These are phyloP conservation scores for Lomographa bimaculata DNA, from an alignment of 2,888 invertebrate species.

Conservation along the genomic window DNA sequence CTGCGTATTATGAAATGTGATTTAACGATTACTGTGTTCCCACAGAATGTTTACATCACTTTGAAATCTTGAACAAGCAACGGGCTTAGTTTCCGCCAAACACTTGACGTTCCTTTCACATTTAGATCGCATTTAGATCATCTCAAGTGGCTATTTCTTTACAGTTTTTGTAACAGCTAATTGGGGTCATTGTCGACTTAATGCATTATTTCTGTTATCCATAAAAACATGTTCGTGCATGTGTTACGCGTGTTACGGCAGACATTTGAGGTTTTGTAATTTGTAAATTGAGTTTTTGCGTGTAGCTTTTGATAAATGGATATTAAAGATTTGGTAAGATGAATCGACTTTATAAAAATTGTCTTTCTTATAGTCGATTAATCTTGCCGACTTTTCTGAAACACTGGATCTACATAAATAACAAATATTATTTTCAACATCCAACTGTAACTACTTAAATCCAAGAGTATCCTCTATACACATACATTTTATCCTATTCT, in stretches of 20 bases:
- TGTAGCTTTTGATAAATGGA: slow-evolving; percentile 16
- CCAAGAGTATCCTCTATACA: too few species aligned
- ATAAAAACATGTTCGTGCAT: slow-evolving; percentile 38
- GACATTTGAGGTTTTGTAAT: slow-evolving; percentile 24
- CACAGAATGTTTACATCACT: slow-evolving; percentile 19
- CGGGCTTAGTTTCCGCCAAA: slow-evolving; percentile 4
- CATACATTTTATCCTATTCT: too few species aligned
- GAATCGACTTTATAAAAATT: too few species aligned
- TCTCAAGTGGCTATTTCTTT: slow-evolving; percentile 24
- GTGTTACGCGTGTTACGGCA: slow-evolving; percentile 30
- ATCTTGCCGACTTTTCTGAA: too few species aligned
- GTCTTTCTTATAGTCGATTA: too few species aligned
- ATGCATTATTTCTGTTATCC: slow-evolving; percentile 35
- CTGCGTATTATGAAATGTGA: too few species aligned
- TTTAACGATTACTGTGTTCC: too few species aligned
- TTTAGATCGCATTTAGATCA: slow-evolving; percentile 16
- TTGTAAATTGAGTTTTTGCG: slow-evolving; percentile 14
- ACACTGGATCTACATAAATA: too few species aligned
- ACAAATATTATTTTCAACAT: too few species aligned
- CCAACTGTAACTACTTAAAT: too few species aligned
- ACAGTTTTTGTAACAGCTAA: slow-evolving; percentile 18
- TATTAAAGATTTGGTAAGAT: slow-evolving; percentile 13
- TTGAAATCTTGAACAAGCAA: too few species aligned
- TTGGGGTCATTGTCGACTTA: slow-evolving; percentile 26
- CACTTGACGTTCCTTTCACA: slow-evolving; percentile 21